phyloP scores from a whole-genome alignment of 2,797 vertebrate genomes.

The Eptatretus atami region DNA sequence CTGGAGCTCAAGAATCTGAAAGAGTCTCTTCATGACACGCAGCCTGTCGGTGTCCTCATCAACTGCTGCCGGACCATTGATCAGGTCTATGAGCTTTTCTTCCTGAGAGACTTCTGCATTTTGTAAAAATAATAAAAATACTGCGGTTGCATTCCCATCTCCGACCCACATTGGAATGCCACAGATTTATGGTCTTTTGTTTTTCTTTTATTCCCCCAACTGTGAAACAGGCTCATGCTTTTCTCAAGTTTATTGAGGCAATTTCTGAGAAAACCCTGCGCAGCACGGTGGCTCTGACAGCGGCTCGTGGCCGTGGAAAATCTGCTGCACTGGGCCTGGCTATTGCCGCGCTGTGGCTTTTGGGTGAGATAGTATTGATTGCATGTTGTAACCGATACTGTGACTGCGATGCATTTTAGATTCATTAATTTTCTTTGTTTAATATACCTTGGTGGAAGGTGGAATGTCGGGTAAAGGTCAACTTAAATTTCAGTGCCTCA shows the following conservation, averaged over 20 bases:
- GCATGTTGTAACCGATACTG: too few relatives aligned
- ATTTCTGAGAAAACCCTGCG: conserved; percentile 82
- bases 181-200: too few relatives aligned
- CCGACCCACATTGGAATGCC: too few relatives aligned
- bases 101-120: too few relatives aligned
- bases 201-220: neutral
- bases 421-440: too few relatives aligned
- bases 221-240: conserved; percentile 38
- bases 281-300: conserved; percentile 64
- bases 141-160: too few relatives aligned
- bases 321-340: conserved; percentile 75
- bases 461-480: neutral
- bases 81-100: conserved; percentile 24
- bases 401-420: too few relatives aligned
- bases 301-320: conserved; percentile 70
- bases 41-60: conserved; percentile 67
- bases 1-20: conserved; percentile 56
- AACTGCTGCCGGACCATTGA: conserved; percentile 67
- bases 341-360: conserved; percentile 64
- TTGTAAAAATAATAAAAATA: too few relatives aligned
- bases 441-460: neutral
- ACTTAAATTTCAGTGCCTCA: neutral
- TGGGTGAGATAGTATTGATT: conserved; percentile 22
- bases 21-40: conserved; percentile 61
- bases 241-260: conserved; percentile 77